These are phyloP conservation scores for Astreopora myriophthalma DNA, from an alignment of 64 coral and sea anemone genomes.

Conservation along the genomic window DNA sequence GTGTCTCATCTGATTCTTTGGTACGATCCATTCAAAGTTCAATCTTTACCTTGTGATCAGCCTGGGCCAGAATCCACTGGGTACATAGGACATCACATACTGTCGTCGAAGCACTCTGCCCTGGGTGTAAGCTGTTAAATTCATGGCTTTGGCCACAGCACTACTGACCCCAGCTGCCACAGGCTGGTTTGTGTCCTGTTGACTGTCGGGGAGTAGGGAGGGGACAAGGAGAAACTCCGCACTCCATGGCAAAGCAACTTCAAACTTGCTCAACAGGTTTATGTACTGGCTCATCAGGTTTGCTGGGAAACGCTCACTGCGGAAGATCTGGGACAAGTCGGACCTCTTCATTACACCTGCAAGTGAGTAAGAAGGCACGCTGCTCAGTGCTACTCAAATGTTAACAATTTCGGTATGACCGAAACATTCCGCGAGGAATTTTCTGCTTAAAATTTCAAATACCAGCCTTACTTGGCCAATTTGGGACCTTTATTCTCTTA, in stretches of 20 bases:
- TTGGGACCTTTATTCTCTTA: no score
- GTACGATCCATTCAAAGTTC: background rate
- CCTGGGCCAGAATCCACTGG: constrained; percentile 97
- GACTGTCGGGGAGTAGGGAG: constrained; percentile 90
- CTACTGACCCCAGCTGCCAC: constrained; percentile 76
- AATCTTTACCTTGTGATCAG: constrained; percentile 88
- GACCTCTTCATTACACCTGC: constrained; percentile 93
- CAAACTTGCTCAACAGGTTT: constrained; percentile 96
- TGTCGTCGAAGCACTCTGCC: constrained; percentile 82
- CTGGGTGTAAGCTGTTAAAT: constrained; percentile 78
- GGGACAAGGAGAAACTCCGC: constrained; percentile 91
- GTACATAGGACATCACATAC: constrained; percentile 98
- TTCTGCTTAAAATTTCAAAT: no score
- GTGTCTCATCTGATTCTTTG: background rate
- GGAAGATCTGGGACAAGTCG: constrained; percentile 97
- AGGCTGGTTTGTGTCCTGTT: constrained; percentile 72
- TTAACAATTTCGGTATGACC: background rate
- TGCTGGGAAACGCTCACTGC: constrained; percentile 90
- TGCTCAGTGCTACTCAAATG: background rate
- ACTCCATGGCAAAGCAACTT: constrained; percentile 92
- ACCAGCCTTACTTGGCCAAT: no score
- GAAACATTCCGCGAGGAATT: no score
- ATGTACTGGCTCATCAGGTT: constrained; percentile 93
- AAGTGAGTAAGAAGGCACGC: background rate
- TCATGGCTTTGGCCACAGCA: constrained; percentile 87